Base-by-base conservation (phyloP, 2,888 invertebrate genomes). In the Tipula unca region DNA sequence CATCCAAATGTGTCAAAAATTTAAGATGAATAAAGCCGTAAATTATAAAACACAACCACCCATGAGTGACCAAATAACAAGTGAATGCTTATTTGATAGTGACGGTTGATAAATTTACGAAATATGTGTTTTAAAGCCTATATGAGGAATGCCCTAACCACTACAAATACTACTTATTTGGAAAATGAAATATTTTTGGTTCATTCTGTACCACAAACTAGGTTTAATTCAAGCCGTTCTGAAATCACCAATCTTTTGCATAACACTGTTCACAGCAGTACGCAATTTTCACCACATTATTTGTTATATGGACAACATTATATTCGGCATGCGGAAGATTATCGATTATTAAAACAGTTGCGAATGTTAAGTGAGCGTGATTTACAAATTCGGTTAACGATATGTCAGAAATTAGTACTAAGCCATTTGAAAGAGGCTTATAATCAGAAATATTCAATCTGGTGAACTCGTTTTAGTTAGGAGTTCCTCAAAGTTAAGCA, bases 61-160 rank as follows among this genome's bases (percentile, higher is more conserved):
- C 29, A 86, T 87, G 87, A 86, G 87, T 25, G 10, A 25, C 4
- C 86, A 86, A 36, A 42, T 85, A 36, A 6, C 48, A 1, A 3
- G 48, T 48, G 36, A 82, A 82, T 25, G 13, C 6, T 29, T 82
- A 82, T 25, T 13, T 82, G 10, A 13, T 82, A 3, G 82, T 82
- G 3, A 29, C 6, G 1, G 29, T 82, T 29, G 82, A 82, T 29
- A 3, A 82, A 25, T 82, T 82, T 82, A 2, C 82, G 1, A 82
- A 29, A 82, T 82, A 29, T 25, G 29, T 82, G 13, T 82, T 82
- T 82, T 82, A 1, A 29, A 82, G 25, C 20, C 82, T 4, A 29
- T 82, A n/a, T n/a, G 29, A 8, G 13, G 13, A 82, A 25, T 82
- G 82, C 82, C 3, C n/a, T 48, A 17, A 48, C 48, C 1, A 3